Conservation (phyloP, 1,140 invertebrate species). For the Formica selysi region DNA sequence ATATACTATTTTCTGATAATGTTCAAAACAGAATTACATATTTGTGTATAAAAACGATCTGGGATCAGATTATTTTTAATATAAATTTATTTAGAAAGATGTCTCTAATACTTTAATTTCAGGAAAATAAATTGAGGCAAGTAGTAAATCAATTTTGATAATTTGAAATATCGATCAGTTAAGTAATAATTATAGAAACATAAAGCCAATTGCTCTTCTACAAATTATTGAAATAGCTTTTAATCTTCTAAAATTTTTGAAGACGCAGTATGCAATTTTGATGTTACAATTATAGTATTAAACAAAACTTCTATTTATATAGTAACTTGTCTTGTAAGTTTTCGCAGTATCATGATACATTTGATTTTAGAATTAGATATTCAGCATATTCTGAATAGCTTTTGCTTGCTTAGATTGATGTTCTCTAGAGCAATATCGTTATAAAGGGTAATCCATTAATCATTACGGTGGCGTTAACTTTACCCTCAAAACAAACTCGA, state of each 20-base stretch:
- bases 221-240: not conserved
- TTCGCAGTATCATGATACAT: conserved; percentile 7
- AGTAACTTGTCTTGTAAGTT: not conserved
- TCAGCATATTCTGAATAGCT: conserved; percentile 22
- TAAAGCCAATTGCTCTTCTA: not conserved
- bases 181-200: not conserved
- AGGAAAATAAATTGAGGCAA: not conserved
- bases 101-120: not conserved
- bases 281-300: not conserved
- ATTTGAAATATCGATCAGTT: not conserved
- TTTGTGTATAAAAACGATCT: not conserved
- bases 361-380: conserved; percentile 51
- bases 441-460: conserved; percentile 78
- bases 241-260: not conserved
- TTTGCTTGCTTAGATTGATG: conserved; percentile 76
- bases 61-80: not conserved
- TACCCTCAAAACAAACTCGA: conserved; percentile 78
- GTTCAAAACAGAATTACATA: not conserved
- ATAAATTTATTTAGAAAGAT: not conserved
- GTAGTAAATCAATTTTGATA: not conserved
- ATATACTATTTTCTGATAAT: conserved; percentile 33
- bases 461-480: conserved; percentile 80
- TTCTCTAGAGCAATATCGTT: conserved; percentile 78
- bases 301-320: not conserved
- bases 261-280: not conserved